Evolutionary conservation across 2,888 invertebrate species (phyloP), one percentile per base, ranked within the genome.

Genomic region (Micoletzkya japonica): DNA sequence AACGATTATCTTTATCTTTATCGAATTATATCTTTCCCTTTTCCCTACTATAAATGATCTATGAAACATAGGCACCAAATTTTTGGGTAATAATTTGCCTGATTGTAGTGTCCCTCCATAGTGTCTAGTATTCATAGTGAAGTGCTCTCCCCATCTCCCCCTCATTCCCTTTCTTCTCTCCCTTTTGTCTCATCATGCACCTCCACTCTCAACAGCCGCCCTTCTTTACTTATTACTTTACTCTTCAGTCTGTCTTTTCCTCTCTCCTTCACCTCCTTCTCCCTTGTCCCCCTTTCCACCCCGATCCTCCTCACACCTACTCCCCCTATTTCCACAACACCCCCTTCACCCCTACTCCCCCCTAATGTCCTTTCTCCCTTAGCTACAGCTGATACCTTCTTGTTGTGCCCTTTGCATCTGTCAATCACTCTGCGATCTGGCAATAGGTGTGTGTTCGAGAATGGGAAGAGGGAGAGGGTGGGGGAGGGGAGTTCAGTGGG

Each of bases 401-500:
- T 10, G 2, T 6, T 57, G 34, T 36, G 34, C 36, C 58, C 34
- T 58, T 58, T 58, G 58, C 34, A 58, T 58, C 58, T 58, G 58
- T 58, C 58, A 58, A 58, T 58, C 58, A 58, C 58, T 50, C 24
- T 4, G n/a, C n/a, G 28, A 56, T 56, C 58, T 34, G 58, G n/a
- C 58, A 36, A 17, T 58, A n/a, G n/a, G n/a, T n/a, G n/a, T n/a
- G n/a, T 58, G 58, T 36, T 58, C 58, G 58, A 58, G 34, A 34
- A 58, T 36, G n/a, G n/a, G n/a, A n/a, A 58, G 36, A 36, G 36
- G 58, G 58, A 34, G 7, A 24, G 34, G 57, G 3, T 3, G 54
- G 30, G 28, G 30, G 52, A 28, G 10, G 2, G n/a, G 52, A 6
- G 52, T n/a, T 10, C 24, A n/a, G 28, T 28, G 54, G 30, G 54